phyloP scores from a whole-genome alignment of 2,888 invertebrate species.

The Coleophora deauratella region DNA sequence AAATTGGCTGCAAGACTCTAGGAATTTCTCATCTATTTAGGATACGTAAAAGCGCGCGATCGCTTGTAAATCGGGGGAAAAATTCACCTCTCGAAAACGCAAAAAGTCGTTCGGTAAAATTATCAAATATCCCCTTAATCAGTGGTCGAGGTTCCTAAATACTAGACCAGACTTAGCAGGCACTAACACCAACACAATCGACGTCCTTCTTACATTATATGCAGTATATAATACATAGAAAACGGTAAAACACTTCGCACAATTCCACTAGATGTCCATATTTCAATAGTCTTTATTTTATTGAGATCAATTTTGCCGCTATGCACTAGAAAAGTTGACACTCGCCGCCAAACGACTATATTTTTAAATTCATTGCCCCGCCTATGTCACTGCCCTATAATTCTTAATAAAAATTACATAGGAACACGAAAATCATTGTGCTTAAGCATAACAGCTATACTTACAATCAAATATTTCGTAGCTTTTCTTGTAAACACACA shows the following conservation, averaged over 20 bases:
- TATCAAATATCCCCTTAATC: slow-evolving; percentile 52
- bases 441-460: slow-evolving; percentile 7
- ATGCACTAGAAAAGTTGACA: slow-evolving; percentile 42
- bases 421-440: slow-evolving; percentile 23
- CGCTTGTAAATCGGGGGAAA: slow-evolving; percentile 14
- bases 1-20: slow-evolving; percentile 34
- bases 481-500: slow-evolving; percentile 23
- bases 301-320: slow-evolving; percentile 70
- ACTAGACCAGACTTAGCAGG: slow-evolving; percentile 64
- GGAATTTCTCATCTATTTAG: slow-evolving; percentile 32
- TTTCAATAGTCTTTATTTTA: slow-evolving; percentile 58
- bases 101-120: slow-evolving; percentile 57
- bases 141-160: slow-evolving; percentile 44
- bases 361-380: not conserved
- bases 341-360: slow-evolving; percentile 26
- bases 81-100: slow-evolving; percentile 47
- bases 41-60: slow-evolving; percentile 6
- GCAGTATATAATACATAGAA: slow-evolving; percentile 61
- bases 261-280: slow-evolving; percentile 66
- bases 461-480: not conserved
- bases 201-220: slow-evolving; percentile 36
- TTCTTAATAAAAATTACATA: slow-evolving; percentile 11
- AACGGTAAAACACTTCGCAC: slow-evolving; percentile 64
- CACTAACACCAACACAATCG: slow-evolving; percentile 62
- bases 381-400: not conserved